Conservation (phyloP, 2,888 invertebrate genomes). For the Sesia apiformis region DNA sequence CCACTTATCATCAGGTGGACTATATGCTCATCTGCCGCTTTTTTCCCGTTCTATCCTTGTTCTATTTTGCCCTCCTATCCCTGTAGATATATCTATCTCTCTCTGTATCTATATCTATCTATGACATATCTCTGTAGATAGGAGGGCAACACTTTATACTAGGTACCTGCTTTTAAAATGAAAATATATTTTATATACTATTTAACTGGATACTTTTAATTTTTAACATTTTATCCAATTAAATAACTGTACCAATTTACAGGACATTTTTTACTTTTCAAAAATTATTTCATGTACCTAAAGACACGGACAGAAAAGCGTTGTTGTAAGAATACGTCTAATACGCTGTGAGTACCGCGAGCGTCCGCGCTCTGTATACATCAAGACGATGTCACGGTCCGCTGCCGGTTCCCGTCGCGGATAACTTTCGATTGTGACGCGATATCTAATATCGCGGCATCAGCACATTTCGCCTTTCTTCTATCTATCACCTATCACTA, state of each 20-base stretch:
- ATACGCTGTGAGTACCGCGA: constrained; percentile 2
- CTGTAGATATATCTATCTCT: too few relatives aligned
- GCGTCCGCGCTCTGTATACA: constrained; percentile 1
- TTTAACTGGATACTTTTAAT: not conserved
- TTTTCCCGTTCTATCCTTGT: too few relatives aligned
- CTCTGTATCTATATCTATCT: too few relatives aligned
- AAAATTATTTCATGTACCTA: not conserved
- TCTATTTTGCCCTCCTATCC: too few relatives aligned
- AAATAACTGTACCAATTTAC: not conserved
- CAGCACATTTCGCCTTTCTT: constrained; percentile 1
- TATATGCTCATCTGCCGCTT: too few relatives aligned
- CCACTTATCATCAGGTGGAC: too few relatives aligned
- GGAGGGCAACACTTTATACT: too few relatives aligned
- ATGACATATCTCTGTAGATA: too few relatives aligned
- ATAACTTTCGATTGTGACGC: constrained; percentile 7
- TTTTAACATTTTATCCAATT: not conserved
- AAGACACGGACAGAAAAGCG: not conserved
- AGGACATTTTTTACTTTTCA: not conserved
- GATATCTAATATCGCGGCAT: constrained; percentile 4
- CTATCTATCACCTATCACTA: not conserved
- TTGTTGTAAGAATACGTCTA: not conserved
- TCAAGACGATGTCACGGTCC: constrained; percentile 3
- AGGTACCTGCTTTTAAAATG: too few relatives aligned
- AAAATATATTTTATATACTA: too few relatives aligned
- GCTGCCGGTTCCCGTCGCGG: not conserved